Evolutionary conservation across 2,888 invertebrate genomes (phyloP).

Genomic region (Plebejus melissa): DNA sequence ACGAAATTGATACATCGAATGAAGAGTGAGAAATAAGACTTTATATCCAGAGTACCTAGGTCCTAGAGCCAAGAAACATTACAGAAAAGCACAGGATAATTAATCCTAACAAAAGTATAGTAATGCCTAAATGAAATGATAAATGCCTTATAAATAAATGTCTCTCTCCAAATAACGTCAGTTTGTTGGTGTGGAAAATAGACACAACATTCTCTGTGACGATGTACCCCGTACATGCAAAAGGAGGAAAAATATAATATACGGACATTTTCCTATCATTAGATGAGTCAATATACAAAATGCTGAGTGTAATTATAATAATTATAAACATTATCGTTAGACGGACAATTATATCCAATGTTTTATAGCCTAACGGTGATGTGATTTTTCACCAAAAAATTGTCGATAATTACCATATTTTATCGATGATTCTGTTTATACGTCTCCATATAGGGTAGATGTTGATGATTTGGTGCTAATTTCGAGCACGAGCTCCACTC

Average conservation of each 20-base stretch:
- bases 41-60: not conserved
- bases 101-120: not conserved
- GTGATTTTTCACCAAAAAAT: slow-evolving; percentile 18
- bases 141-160: too few relatives aligned
- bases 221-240: not conserved
- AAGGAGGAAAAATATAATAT: not conserved
- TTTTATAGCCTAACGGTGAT: slow-evolving; percentile 20
- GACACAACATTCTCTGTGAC: not conserved
- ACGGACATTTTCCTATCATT: not conserved
- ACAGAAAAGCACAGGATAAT: not conserved
- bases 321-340: slow-evolving; percentile 17
- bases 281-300: slow-evolving; percentile 5
- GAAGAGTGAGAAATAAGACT: not conserved
- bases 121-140: not conserved
- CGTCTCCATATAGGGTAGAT: not conserved
- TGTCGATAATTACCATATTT: slow-evolving; percentile 3
- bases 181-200: not conserved
- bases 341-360: slow-evolving; percentile 11
- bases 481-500: not conserved
- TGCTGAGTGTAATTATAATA: slow-evolving; percentile 3
- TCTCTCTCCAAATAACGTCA: not conserved
- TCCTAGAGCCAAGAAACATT: not conserved
- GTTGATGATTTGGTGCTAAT: not conserved
- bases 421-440: slow-evolving; percentile 16
- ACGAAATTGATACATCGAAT: not conserved